Percentiles rank a stretch among this genome's conserved stretches.
These are phyloP conservation scores for Phalacrocorax brasilianus DNA, from an alignment of 2,113 vertebrate species.

Conservation along the genomic window DNA sequence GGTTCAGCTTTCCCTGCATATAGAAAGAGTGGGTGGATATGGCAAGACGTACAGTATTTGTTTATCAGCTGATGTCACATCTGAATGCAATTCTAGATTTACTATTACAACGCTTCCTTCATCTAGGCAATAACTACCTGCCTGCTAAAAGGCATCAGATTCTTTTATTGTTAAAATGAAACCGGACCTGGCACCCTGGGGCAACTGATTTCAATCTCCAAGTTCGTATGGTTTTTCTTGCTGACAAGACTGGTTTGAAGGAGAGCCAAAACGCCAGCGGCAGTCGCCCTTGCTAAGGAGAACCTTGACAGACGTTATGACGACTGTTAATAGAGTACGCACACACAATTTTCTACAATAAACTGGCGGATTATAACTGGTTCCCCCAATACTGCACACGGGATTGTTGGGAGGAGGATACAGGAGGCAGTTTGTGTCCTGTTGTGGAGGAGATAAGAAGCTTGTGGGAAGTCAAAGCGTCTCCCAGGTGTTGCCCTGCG, in stretches of 20 bases:
- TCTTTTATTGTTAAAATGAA: slow-evolving; percentile 66
- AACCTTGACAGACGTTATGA: slow-evolving; percentile 11
- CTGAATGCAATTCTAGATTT: slow-evolving; percentile 62
- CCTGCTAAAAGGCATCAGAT: slow-evolving; percentile 65
- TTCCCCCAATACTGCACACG: not conserved
- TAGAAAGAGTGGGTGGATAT: slow-evolving; percentile 36
- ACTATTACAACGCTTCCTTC: slow-evolving; percentile 62
- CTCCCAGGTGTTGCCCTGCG: fast-evolving
- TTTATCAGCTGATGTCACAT: slow-evolving; percentile 62
- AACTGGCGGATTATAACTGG: not conserved
- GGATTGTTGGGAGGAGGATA: not conserved
- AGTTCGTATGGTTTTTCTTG: slow-evolving; percentile 67
- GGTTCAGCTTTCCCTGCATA: slow-evolving; percentile 47
- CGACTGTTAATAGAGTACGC: not conserved
- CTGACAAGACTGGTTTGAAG: slow-evolving; percentile 71
- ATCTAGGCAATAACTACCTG: slow-evolving; percentile 64
- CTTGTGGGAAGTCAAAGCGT: not conserved
- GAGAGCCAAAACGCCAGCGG: slow-evolving; percentile 59
- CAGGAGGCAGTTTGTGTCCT: not conserved
- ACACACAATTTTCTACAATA: not conserved
- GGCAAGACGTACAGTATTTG: slow-evolving; percentile 13
- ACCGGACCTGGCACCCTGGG: slow-evolving; percentile 63
- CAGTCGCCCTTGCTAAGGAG: slow-evolving; percentile 61
- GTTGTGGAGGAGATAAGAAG: not conserved
- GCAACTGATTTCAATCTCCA: slow-evolving; percentile 73